Evolutionary conservation across 2,113 vertebrate species (phyloP).

Genomic region (Bufo gargarizans): DNA sequence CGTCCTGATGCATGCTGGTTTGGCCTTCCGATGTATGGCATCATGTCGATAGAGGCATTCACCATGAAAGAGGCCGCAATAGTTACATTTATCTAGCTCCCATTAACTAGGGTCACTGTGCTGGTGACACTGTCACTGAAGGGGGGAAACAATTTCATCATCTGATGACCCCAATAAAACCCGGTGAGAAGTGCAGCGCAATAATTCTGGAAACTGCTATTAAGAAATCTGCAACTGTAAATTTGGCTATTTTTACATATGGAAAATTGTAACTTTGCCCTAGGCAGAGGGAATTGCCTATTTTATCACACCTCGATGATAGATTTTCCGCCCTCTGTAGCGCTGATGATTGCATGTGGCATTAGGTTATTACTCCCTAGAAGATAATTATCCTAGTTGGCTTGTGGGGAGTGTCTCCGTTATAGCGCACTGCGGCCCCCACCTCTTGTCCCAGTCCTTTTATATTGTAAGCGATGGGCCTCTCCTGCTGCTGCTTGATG

Average conservation of each 20-base stretch:
- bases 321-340: not conserved
- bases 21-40: not conserved
- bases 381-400: not conserved
- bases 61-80: not conserved
- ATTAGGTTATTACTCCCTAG: not conserved
- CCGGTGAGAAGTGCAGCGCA: conserved; percentile 4
- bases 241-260: conserved; percentile 27
- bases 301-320: conserved; percentile 3
- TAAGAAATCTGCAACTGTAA: conserved; percentile 1
- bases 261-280: conserved; percentile 15
- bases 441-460: not conserved
- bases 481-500: not conserved
- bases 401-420: not conserved
- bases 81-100: conserved; percentile 31
- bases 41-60: not conserved
- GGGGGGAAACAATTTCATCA: conserved; percentile 37
- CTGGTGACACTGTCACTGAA: conserved; percentile 21
- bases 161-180: conserved; percentile 44
- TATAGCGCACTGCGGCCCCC: not conserved
- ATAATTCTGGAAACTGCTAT: conserved; percentile 25
- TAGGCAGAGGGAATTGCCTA: conserved; percentile 6
- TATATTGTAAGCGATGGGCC: not conserved
- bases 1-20: not conserved
- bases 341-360: not conserved
- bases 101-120: conserved; percentile 44